Evolutionary conservation across 2,888 invertebrate species (phyloP), one percentile per base, ranked within the genome.

Genomic region (Orthonychiurus folsomi): DNA sequence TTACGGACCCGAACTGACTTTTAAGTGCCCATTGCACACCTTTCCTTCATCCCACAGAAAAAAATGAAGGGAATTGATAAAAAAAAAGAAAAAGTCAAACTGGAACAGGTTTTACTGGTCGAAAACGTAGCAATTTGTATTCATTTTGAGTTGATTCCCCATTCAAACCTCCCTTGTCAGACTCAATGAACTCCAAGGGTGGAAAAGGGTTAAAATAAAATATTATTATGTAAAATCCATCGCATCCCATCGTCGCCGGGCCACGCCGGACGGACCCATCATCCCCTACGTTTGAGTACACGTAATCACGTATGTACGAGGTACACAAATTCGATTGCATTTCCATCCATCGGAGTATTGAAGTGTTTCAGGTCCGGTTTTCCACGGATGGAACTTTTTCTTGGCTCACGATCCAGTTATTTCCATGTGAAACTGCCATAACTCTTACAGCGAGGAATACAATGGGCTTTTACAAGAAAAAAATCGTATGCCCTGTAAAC

Each of bases 71-170:
- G 52, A 23, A 23, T 20, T 52, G 20, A 21, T 52, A 52, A 20
- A 57, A 57, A 47, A 5, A 57, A 26, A 26, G 37, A 5, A 27
- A n/a, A n/a, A 57, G 57, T 28, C 26, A 57, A 57, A 28, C 57
- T 57, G 26, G 57, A 57, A 57, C 57, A 57, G 57, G 57, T 57
- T 57, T 47, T 3, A 28, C 37, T 28, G 50, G 15, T 50, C 25
- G 18, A 59, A 59, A 59, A 59, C 50, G 48, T 47, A 59, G 24
- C 71, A 72, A 72, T 70, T 72, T 72, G 69, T 72, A 72, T 72
- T 70, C 71, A 69, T 70, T 72, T 69, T 68, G 68, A 69, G 69
- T 70, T 69, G 69, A 69, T 71, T 71, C 69, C n/a, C 68, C 66
- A 67, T 63, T 68, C 63, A 52, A 52, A 20, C 24, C 5, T 52